Base-by-base conservation (phyloP, 1,140 invertebrate genomes). In the Battus philenor region DNA sequence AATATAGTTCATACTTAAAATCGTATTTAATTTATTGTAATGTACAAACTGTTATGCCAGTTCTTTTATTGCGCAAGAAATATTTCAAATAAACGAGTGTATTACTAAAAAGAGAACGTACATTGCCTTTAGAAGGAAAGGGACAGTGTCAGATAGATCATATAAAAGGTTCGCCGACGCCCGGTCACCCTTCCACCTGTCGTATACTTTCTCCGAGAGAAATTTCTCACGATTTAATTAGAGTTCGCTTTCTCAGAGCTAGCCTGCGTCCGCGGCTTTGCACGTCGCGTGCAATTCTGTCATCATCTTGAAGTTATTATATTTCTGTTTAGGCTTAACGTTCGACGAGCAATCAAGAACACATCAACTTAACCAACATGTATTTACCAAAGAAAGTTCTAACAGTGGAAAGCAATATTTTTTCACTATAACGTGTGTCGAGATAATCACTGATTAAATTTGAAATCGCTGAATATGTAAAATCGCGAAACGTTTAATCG, bases 201-300 rank as follows among this genome's bases (percentile, higher is more conserved):
- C 36, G 22, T 39, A 13, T 26, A 39, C 36, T 39, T 39, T 39
- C 36, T 13, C 36, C 10, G 22, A 20, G 36, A 39, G 36, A 39
- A 39, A 39, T 39, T 39, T 39, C 22, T 39, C 36, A 39, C 36
- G 36, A 39, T 39, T 39, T 39, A 39, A 39, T 39, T 39, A 39
- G 36, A 39, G 34, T 12, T 38, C 34, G 18, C 36, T 39, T 39
- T 39, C 36, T 26, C 36, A 39, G 20, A 18, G 36, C 20, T 39
- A 39, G 22, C 7, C 36, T 15, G 8, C 18, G 3, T 24, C 17
- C 11, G 18, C 22, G 22, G 11, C 11, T 6, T 13, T 13, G 12
- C 30, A 13, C 30, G 12, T 7, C 10, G 8, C 11, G 33, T 18
- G 4, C 15, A n/a, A 10, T 12, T 38, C 18, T 18, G 7, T 38